Base-by-base conservation (phyloP, 1,140 invertebrate genomes). In the Episyrphus balteatus region DNA sequence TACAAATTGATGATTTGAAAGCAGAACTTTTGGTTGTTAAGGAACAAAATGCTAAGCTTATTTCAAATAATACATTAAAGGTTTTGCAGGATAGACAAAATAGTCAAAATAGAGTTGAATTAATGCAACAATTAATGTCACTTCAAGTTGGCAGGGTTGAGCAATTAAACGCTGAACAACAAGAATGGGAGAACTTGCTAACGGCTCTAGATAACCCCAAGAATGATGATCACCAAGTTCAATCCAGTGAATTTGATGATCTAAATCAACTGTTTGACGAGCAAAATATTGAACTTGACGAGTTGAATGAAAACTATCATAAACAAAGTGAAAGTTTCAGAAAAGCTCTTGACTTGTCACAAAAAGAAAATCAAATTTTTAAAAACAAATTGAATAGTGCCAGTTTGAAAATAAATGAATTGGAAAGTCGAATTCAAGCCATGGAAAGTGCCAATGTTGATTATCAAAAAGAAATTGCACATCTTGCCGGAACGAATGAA, bases 231-330 rank as follows among this genome's bases (percentile, higher is more conserved):
- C 55, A 56, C 12, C 52, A 65, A 34, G 47, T 56, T 9, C 62
- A 65, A 44, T 45, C 54, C 3, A 44, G 52, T 3, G 60, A 66
- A 34, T 40, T 66, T 31, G 58, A 63, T 36, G 52, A 62, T 30
- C 50, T 66, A 0, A 66, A 63, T 43, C 48, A 56, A 44, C 46
- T 65, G 0, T 65, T 65, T 44, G 58, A 53, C 7, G 50, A 54
- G 12, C 62, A 65, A 49, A 66, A 66, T 39, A 47, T 55, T 7
- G 56, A 65, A 43, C 46, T 65, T 42, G 43, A 59, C 36, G 31
- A 56, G 33, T 26, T 62, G 0, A 59, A 51, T 38, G 30, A 52
- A 37, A 49, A 55, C 52, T 57, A 55, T 48, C 55, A 55, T 18
- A 8, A 42, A 11, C 44, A 51, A 36, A 13, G 41, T 5, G 17